These are phyloP conservation scores for Chrysina gloriosa DNA, from an alignment of 2,888 invertebrate genomes.

Conservation along the genomic window DNA sequence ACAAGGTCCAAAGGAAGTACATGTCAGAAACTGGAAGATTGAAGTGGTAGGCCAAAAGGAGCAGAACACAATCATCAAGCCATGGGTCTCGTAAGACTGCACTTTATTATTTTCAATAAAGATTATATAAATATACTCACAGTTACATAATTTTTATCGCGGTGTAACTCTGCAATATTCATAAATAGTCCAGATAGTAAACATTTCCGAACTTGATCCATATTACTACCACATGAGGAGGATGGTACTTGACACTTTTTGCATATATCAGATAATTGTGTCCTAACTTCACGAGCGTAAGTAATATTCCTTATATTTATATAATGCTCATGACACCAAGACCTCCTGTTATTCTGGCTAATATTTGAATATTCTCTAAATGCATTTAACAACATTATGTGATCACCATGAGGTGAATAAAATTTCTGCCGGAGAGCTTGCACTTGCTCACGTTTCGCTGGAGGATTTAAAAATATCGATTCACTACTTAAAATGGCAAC, in stretches of 20 bases:
- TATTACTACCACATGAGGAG: slow-evolving; percentile 73
- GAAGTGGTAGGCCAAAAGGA: too few species aligned
- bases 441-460: slow-evolving; percentile 82
- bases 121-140: slow-evolving; percentile 63
- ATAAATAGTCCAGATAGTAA: slow-evolving; percentile 84
- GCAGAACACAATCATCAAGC: too few species aligned
- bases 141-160: slow-evolving; percentile 77
- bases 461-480: slow-evolving; percentile 81
- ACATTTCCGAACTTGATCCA: slow-evolving; percentile 80
- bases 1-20: too few species aligned
- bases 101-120: neutral
- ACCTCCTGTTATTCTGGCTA: slow-evolving; percentile 74
- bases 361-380: slow-evolving; percentile 82
- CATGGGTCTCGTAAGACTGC: too few species aligned
- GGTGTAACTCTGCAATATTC: slow-evolving; percentile 85
- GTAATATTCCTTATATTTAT: slow-evolving; percentile 84
- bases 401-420: slow-evolving; percentile 88
- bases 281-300: slow-evolving; percentile 83
- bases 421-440: slow-evolving; percentile 82
- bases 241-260: slow-evolving; percentile 71
- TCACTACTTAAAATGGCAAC: slow-evolving; percentile 91
- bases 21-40: too few species aligned
- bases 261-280: slow-evolving; percentile 82
- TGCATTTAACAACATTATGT: slow-evolving; percentile 90
- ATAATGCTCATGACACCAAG: slow-evolving; percentile 92